Evolutionary conservation across 1,140 invertebrate genomes (phyloP), one percentile per base, ranked within the genome.

Genomic region (Hyles euphorbiae): DNA sequence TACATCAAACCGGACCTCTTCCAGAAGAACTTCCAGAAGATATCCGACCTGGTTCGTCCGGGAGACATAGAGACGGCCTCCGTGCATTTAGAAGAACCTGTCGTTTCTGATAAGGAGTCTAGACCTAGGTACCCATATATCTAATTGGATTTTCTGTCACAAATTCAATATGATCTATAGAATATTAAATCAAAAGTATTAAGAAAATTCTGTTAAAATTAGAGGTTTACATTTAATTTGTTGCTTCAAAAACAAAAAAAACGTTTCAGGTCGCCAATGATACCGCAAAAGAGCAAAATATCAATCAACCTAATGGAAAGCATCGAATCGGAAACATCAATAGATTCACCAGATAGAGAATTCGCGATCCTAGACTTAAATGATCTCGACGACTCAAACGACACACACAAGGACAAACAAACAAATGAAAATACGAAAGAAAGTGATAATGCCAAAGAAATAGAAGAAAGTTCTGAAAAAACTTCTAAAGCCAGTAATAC

Each of bases 1-100:
- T 92, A 91, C 62, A 90, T 91, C 49, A 91, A 90, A 66, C 91
- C 89, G 0, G 90, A 89, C 58, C 62, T 91, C 3, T 90, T 90
- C 56, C 87, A 89, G 60, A 91, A 90, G 67, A 84, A 83, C 58
- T 89, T 90, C 53, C 83, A 89, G 46, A 87, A 89, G 55, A 87
- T 91, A 56, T 88, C 88, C 1, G 90, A 90, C 64, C 72, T 90
- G 12, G 76, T 90, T 4, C 78, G 86, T 32, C 76, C 86, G 9
- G 62, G 81, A 5, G 88, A 89, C 34, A 76, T 81, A n/a, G 87
- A 89, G 34, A 63, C 80, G 0, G 53, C 67, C 0, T 61, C 72
- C 0, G 62, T 69, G 0, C 60, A 60, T 36, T 56, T 78, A n/a
- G 78, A 84, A 22, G 79, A 83, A 32, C 77, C 76, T 0, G 59